These are phyloP conservation scores for Stenodera caucasica DNA, from an alignment of 2,888 invertebrate species.

Conservation along the genomic window DNA sequence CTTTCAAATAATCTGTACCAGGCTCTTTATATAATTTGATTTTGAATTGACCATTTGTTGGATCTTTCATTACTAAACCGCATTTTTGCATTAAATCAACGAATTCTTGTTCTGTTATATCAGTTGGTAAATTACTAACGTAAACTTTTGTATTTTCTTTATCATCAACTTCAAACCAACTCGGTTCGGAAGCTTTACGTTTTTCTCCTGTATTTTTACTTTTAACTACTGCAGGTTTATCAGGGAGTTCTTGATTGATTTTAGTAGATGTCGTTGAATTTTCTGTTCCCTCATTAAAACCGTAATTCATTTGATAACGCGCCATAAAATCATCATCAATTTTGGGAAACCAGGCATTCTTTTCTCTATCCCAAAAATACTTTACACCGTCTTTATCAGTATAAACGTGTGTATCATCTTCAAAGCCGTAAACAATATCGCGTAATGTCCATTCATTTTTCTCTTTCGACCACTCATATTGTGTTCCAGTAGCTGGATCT, in stretches of 20 bases:
- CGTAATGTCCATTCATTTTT: conserved; percentile 63
- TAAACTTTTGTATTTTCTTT: conserved; percentile 94
- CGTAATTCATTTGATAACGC: conserved; percentile 93
- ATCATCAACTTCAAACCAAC: conserved; percentile 92
- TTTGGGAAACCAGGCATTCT: conserved; percentile 96
- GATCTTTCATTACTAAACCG: conserved; percentile 82
- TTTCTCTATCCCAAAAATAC: conserved; percentile 88
- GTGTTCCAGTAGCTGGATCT: conserved; percentile 69
- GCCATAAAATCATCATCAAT: conserved; percentile 97
- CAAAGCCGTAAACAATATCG: conserved; percentile 64
- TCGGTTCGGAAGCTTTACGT: conserved; percentile 60
- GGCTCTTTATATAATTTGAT: conserved; percentile 80
- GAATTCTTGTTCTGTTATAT: conserved; percentile 87
- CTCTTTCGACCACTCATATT: conserved; percentile 67
- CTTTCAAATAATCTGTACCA: conserved; percentile 81
- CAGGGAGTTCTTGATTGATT: conserved; percentile 28
- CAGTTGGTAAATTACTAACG: conserved; percentile 86
- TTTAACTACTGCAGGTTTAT: conserved; percentile 37
- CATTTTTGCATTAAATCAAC: conserved; percentile 94
- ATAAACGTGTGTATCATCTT: conserved; percentile 77
- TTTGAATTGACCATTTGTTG: conserved; percentile 39
- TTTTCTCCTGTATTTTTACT: conserved; percentile 49
- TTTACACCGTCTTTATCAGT: conserved; percentile 85
- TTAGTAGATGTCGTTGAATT: conserved; percentile 43
- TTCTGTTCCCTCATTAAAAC: conserved; percentile 71